phyloP scores from a whole-genome alignment of 2,888 invertebrate species.

The Craniophora ligustri region DNA sequence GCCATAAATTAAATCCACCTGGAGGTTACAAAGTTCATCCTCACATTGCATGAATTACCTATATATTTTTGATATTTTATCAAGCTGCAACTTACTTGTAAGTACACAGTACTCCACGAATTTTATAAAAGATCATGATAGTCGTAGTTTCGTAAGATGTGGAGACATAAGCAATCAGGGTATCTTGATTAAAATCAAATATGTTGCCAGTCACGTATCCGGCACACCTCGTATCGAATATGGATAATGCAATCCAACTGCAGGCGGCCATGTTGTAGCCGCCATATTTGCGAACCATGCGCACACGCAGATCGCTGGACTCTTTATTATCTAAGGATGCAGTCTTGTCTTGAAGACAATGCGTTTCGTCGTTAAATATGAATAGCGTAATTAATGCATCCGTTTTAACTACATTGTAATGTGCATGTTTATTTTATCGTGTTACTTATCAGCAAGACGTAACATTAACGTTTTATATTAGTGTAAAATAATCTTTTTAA shows the following conservation, averaged over 20 bases:
- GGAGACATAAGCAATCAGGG: conserved; percentile 37
- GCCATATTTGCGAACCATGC: conserved; percentile 66
- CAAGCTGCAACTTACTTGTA: too few species aligned
- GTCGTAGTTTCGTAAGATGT: conserved; percentile 33
- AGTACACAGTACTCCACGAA: too few species aligned
- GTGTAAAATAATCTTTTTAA: too few species aligned
- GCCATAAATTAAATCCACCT: too few species aligned
- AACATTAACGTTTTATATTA: neutral
- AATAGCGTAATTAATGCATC: conserved; percentile 47
- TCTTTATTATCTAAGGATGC: conserved; percentile 50
- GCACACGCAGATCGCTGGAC: conserved; percentile 48
- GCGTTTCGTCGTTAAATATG: conserved; percentile 43
- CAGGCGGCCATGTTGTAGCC: conserved; percentile 60
- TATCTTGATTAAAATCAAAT: conserved; percentile 46
- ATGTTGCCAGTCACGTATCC: conserved; percentile 62
- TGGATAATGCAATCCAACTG: conserved; percentile 56
- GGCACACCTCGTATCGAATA: conserved; percentile 55
- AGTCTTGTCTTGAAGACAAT: conserved; percentile 45
- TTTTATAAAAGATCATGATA: neutral
- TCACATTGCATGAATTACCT: too few species aligned
- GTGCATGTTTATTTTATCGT: neutral
- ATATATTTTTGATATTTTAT: too few species aligned
- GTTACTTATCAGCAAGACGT: neutral
- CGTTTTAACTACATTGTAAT: conserved; percentile 35
- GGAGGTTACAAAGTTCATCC: too few species aligned